Base-by-base conservation (phyloP, 2,888 invertebrate genomes). In the Metopia argyrocephala region DNA sequence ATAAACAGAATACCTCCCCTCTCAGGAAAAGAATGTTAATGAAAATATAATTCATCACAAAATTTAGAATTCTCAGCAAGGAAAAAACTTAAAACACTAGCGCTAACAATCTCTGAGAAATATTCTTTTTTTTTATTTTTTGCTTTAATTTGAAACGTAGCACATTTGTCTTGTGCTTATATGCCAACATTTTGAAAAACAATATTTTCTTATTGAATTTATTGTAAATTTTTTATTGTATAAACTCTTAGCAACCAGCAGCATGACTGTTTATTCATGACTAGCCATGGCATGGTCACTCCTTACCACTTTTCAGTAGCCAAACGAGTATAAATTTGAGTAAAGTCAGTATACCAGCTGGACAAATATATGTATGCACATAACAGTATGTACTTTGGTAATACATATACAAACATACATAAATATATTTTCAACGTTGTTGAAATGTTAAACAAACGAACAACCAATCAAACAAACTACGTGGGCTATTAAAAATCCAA, bases 401-500 rank as follows among this genome's bases (percentile, higher is more conserved):
- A 9, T 54, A 12, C 56, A 27, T 21, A n/a, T 18, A 52, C 18
- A 56, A 6, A 76, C 68, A 75, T 27, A 52, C 50, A 66, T n/a
- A n/a, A n/a, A n/a, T 23, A 59, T 38, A 45, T 28, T 28, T 45
- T 52, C 28, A 38, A 38, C 38, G 38, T 38, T n/a, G n/a, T 38
- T 38, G 38, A 56, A 74, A 74, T 62, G 70, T 70, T 56, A 54
- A 57, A 56, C 31, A 9, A 38, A 38, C 9, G 12, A 15, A 38
- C 38, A 68, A 76, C 54, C 70, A 66, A 78, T 66, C 70, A 73
- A 62, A 70, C 71, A 64, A 78, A 70, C 66, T 65, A 71, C 78
- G 78, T 54, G 66, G 59, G 66, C 79, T 64, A 71, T 76, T 80
- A 79, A 83, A 82, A 76, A 74, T 74, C 71, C 82, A 83, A 83